Conservation (phyloP, 2,888 invertebrate genomes). For the Campoletis raptor region DNA sequence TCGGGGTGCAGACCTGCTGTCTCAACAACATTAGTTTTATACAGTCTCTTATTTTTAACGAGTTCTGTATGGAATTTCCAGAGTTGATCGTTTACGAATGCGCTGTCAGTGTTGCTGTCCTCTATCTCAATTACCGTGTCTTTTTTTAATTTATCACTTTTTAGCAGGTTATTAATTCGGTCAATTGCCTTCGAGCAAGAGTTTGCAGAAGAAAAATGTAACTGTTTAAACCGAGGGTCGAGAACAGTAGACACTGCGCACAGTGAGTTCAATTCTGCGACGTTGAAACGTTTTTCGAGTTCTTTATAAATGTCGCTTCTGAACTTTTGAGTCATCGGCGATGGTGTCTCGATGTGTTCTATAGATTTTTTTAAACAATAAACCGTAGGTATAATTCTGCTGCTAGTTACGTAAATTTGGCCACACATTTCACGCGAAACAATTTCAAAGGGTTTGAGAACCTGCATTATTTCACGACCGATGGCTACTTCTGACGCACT, state of each 20-base stretch:
- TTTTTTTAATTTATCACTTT: constrained; percentile 6
- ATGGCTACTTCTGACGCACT: constrained; percentile 59
- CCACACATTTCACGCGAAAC: constrained; percentile 66
- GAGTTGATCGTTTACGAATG: neutral
- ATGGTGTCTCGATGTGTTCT: constrained; percentile 21
- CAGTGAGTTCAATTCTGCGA: constrained; percentile 66
- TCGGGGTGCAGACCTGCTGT: constrained; percentile 16
- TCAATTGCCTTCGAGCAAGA: neutral
- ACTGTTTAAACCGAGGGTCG: constrained; percentile 74
- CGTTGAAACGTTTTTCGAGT: constrained; percentile 67
- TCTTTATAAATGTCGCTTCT: constrained; percentile 10
- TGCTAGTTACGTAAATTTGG: constrained; percentile 64
- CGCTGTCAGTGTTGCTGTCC: neutral
- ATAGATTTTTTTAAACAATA: constrained; percentile 39
- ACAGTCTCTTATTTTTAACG: constrained; percentile 19
- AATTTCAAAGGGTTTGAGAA: constrained; percentile 59
- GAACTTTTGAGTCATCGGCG: constrained; percentile 24
- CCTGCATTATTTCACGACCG: constrained; percentile 45
- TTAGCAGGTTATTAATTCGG: constrained; percentile 5
- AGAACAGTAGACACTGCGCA: constrained; percentile 73
- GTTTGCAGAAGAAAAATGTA: constrained; percentile 35
- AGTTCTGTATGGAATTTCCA: constrained; percentile 47
- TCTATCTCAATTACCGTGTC: neutral
- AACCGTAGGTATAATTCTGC: constrained; percentile 65
- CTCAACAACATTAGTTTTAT: neutral